Evolutionary conservation across 2,113 vertebrate species (phyloP).

Genomic region (Tinamus guttatus): DNA sequence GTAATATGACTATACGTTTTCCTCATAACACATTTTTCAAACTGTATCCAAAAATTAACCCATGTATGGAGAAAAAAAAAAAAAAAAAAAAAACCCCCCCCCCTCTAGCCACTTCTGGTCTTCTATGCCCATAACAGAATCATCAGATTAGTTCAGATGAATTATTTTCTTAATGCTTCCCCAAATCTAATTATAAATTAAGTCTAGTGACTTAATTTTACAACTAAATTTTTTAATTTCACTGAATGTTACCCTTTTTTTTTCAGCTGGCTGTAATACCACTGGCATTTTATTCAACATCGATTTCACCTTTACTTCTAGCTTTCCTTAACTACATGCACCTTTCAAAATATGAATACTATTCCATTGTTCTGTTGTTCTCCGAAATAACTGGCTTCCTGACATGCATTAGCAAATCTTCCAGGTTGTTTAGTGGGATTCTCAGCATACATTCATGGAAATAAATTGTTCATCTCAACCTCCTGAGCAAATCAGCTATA

Average conservation of each 20-base stretch:
- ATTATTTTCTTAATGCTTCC: background rate
- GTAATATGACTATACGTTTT: background rate
- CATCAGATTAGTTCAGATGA: background rate
- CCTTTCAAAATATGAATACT: background rate
- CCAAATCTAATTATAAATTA: background rate
- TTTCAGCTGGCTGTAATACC: background rate
- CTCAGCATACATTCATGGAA: background rate
- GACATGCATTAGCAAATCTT: background rate
- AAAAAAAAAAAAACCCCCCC: too few species aligned
- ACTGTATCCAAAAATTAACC: background rate
- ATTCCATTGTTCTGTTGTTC: background rate
- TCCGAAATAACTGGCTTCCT: background rate
- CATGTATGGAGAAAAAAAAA: background rate
- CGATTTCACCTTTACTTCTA: background rate
- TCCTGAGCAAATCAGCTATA: background rate
- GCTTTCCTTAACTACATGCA: background rate
- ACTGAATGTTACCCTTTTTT: background rate
- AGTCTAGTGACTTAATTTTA: background rate
- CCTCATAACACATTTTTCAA: background rate
- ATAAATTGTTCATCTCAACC: background rate
- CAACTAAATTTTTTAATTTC: too few species aligned
- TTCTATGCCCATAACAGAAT: fast-evolving
- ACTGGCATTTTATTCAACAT: background rate
- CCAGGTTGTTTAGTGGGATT: background rate
- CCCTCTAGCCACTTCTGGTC: background rate